A percentile compares a stretch with the other conserved stretches of the same genome.
phyloP scores from a whole-genome alignment of 2,888 invertebrate species.

The Polydrusus tereticollis region DNA sequence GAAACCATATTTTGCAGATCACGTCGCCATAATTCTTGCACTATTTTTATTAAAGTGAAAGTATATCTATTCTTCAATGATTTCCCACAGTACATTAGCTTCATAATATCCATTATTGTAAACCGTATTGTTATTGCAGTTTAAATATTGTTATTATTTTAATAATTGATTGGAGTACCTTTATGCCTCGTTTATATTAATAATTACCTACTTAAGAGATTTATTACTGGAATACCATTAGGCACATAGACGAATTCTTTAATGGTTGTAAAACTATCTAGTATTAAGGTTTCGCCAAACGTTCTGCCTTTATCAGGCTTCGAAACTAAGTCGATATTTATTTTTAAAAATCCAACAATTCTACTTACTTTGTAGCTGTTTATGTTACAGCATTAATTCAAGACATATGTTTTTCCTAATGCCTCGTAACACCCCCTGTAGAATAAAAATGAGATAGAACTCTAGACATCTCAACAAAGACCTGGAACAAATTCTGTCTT shows the following conservation, averaged over 20 bases:
- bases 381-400: too few species aligned
- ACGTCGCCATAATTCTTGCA: constrained; percentile 32
- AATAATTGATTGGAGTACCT: background rate
- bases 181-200: background rate
- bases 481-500: too few species aligned
- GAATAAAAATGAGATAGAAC: too few species aligned
- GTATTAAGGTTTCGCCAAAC: too few species aligned
- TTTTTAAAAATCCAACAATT: too few species aligned
- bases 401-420: too few species aligned
- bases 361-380: too few species aligned
- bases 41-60: constrained; percentile 48
- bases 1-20: constrained; percentile 41
- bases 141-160: constrained; percentile 13
- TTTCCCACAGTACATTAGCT: constrained; percentile 23
- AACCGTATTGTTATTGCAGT: constrained; percentile 3
- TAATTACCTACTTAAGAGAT: background rate
- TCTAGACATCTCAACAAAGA: too few species aligned
- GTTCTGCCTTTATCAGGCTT: too few species aligned
- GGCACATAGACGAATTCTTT: background rate
- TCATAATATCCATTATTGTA: constrained; percentile 8
- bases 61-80: constrained; percentile 33
- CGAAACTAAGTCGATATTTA: too few species aligned
- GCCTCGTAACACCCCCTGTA: too few species aligned
- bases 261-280: background rate
- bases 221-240: background rate